These are phyloP conservation scores for Zaprionus lineosus DNA, from an alignment of 2,888 invertebrate species.

Conservation along the genomic window DNA sequence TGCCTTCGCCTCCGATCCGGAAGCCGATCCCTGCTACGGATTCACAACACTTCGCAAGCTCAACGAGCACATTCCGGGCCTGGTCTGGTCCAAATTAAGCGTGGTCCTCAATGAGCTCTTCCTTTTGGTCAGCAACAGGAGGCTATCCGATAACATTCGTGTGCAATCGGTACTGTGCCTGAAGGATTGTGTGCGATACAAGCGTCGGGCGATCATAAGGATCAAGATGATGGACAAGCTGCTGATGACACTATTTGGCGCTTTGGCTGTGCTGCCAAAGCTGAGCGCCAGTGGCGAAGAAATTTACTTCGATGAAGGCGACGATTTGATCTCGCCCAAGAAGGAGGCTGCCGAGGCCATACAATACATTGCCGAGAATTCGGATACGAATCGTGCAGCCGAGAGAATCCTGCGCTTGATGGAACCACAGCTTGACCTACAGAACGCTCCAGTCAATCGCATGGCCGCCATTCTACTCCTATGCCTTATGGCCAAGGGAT, in stretches of 20 bases:
- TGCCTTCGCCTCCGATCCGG: background rate
- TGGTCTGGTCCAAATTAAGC: slow-evolving; percentile 12
- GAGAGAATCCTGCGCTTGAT: slow-evolving; percentile 11
- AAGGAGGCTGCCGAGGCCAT: background rate
- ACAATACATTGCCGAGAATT: slow-evolving; percentile 1
- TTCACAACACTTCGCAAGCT: slow-evolving; percentile 11
- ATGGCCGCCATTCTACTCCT: slow-evolving; percentile 4
- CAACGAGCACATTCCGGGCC: slow-evolving; percentile 10
- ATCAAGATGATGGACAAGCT: slow-evolving; percentile 23
- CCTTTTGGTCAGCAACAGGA: background rate
- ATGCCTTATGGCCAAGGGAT: slow-evolving; percentile 7
- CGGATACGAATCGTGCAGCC: slow-evolving; percentile 10
- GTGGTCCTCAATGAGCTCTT: slow-evolving; percentile 11
- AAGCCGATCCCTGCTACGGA: background rate
- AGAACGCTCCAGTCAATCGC: background rate
- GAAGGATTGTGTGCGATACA: background rate
- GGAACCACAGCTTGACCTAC: slow-evolving; percentile 10
- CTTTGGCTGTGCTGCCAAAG: slow-evolving; percentile 7
- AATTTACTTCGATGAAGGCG: slow-evolving; percentile 4
- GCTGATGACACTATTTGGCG: slow-evolving; percentile 1
- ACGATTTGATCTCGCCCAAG: background rate
- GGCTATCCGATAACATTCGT: background rate
- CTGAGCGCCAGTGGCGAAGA: slow-evolving; percentile 10
- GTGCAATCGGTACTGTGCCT: slow-evolving; percentile 1
- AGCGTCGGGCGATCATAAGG: slow-evolving; percentile 13